phyloP scores from a whole-genome alignment of 2,888 invertebrate species.

The Physocephala rufipes region DNA sequence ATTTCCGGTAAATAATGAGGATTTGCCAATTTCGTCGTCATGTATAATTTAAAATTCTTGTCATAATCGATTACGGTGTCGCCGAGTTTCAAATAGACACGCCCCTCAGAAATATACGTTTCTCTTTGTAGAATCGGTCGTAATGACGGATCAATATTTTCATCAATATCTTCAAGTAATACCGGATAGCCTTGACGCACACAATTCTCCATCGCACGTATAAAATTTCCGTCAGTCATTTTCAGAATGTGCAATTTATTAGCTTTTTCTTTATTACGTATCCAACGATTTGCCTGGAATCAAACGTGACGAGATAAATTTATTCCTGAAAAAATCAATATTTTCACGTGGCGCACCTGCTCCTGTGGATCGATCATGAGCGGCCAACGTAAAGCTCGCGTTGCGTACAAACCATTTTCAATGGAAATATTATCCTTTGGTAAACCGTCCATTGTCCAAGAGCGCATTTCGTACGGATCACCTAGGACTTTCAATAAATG shows the following conservation, averaged over 20 bases:
- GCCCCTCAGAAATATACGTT: constrained; percentile 77
- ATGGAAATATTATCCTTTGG: constrained; percentile 89
- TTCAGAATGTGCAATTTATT: constrained; percentile 82
- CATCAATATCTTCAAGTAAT: constrained; percentile 88
- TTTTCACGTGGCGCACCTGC: constrained; percentile 69
- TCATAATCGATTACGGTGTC: constrained; percentile 93
- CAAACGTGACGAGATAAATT: constrained; percentile 13
- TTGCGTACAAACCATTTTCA: constrained; percentile 92
- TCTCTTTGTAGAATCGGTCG: constrained; percentile 84
- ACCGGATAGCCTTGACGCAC: constrained; percentile 87
- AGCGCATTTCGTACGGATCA: constrained; percentile 85
- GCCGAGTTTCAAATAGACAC: constrained; percentile 83
- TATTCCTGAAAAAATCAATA: not conserved
- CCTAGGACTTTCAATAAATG: constrained; percentile 79
- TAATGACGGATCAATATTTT: constrained; percentile 86
- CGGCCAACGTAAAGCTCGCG: constrained; percentile 83
- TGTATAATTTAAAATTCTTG: constrained; percentile 83
- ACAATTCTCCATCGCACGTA: constrained; percentile 79
- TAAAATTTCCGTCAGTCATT: constrained; percentile 78
- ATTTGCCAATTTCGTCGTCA: constrained; percentile 91
- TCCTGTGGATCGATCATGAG: constrained; percentile 96
- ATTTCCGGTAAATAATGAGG: constrained; percentile 94
- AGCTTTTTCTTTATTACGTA: constrained; percentile 84
- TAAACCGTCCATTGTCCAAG: constrained; percentile 89
- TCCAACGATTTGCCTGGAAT: constrained; percentile 86